Evolutionary conservation across 2,113 vertebrate genomes (phyloP), one percentile per base, ranked within the genome.

Genomic region (Centropus bengalensis): DNA sequence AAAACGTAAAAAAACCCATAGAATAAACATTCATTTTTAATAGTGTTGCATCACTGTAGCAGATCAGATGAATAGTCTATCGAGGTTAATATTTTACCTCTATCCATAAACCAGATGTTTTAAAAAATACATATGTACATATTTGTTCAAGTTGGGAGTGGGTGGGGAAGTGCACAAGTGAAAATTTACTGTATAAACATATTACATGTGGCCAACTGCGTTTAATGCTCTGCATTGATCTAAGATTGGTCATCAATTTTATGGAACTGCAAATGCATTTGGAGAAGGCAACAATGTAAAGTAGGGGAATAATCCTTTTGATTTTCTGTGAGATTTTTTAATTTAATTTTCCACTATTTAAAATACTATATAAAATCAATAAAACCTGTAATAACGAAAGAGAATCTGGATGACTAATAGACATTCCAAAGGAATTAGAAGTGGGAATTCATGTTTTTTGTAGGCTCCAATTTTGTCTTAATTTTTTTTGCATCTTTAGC

Each of bases 401-500:
- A 86, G 44, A 92, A 81, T 78, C 52, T 64, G 28, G 8, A 8
- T 71, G 14, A 86, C 10, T 5, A 75, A 75, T 26, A 92, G 60
- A 60, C 16, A 55, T 80, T 64, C 55, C 17, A 67, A 78, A 90
- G 14, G 47, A 88, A 69, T 8, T 75, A 44, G 23, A 88, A 86
- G 20, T 70, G 22, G 28, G 10, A 91, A 84, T 16, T 52, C 14
- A 47, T 51, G 23, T 56, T 75, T 88, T 51, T 75, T 56, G 44
- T 33, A 56, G 36, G 23, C 14, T 75, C 23, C 12, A 47, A 9
- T 70, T 77, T 70, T 78, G 56, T 3, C 10, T 88, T 76, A 77
- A 63, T 82, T 5, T 60, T 33, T 88, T 90, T 83, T n/a, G 22
- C 67, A 54, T 68, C 73, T 88, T 82, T 49, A 75, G n/a, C 52